Percentiles rank a stretch among this genome's conserved stretches.
Conservation (phyloP, 2,113 vertebrate genomes). For the Melanotaenia duboulayi region DNA sequence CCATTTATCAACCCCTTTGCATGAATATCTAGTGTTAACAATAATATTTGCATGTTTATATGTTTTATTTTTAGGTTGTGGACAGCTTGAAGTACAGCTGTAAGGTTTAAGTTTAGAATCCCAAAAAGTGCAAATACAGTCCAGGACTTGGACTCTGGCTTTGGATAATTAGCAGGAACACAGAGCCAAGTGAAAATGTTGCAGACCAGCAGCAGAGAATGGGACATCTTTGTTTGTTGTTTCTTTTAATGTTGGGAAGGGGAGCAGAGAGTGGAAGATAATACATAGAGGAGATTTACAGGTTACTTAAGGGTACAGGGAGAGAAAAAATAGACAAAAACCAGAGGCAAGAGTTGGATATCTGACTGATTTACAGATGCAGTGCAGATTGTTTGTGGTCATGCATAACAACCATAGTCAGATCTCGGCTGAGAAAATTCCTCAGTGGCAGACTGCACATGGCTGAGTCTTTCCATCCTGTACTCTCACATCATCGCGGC, state of each 20-base stretch:
- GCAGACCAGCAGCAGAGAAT: conserved; percentile 11
- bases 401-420: conserved; percentile 22
- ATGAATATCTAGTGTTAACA: neutral
- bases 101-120: conserved; percentile 56
- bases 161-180: conserved; percentile 54
- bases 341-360: neutral
- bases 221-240: neutral
- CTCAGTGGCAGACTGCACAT: conserved; percentile 2
- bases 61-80: conserved; percentile 7
- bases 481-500: neutral
- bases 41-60: conserved; percentile 4
- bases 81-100: conserved; percentile 12
- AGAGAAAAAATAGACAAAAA: conserved; percentile 6
- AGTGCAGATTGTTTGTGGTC: conserved; percentile 43
- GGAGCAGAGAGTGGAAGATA: neutral
- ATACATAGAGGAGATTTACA: neutral
- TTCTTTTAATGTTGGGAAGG: neutral
- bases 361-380: conserved; percentile 33
- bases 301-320: neutral
- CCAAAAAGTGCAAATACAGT: conserved; percentile 18
- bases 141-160: conserved; percentile 14
- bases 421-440: conserved; percentile 38
- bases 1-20: neutral
- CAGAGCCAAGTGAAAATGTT: conserved; percentile 42
- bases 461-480: neutral